Evolutionary conservation across 1,140 invertebrate genomes (phyloP).

Genomic region (Lineus longissimus): DNA sequence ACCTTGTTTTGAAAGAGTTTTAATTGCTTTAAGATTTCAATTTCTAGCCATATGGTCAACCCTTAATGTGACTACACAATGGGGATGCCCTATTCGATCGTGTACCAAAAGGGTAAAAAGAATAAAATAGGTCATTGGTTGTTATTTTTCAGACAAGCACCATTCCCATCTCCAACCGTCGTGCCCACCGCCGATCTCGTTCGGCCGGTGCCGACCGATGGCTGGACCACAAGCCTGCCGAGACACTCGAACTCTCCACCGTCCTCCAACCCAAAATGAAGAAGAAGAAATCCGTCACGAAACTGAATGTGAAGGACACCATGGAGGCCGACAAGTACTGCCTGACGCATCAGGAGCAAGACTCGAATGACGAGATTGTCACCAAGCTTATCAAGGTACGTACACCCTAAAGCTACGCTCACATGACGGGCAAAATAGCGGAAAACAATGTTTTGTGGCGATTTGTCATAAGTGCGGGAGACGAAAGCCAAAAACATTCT

Average conservation of each 20-base stretch:
- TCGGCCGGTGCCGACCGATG: constrained; percentile 64
- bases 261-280: constrained; percentile 81
- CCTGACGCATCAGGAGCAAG: constrained; percentile 83
- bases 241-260: constrained; percentile 61
- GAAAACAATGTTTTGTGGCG: too few relatives aligned
- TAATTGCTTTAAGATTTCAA: too few relatives aligned
- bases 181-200: constrained; percentile 69
- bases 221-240: constrained; percentile 82
- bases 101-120: too few relatives aligned
- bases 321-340: constrained; percentile 82
- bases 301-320: constrained; percentile 70
- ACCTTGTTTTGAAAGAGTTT: too few relatives aligned
- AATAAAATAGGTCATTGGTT: too few relatives aligned
- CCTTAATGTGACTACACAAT: too few relatives aligned
- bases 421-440: too few relatives aligned
- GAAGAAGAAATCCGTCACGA: constrained; percentile 78
- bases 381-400: constrained; percentile 85
- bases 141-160: background rate
- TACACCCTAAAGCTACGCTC: background rate
- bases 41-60: too few relatives aligned
- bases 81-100: too few relatives aligned
- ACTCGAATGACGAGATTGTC: constrained; percentile 85
- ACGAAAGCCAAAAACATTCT: too few relatives aligned
- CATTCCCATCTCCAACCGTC: constrained; percentile 28
- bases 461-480: too few relatives aligned